Percentiles rank a stretch among this genome's conserved stretches.
Conservation (phyloP, 1,140 invertebrate species). For the Rhopalosiphum maidis region DNA sequence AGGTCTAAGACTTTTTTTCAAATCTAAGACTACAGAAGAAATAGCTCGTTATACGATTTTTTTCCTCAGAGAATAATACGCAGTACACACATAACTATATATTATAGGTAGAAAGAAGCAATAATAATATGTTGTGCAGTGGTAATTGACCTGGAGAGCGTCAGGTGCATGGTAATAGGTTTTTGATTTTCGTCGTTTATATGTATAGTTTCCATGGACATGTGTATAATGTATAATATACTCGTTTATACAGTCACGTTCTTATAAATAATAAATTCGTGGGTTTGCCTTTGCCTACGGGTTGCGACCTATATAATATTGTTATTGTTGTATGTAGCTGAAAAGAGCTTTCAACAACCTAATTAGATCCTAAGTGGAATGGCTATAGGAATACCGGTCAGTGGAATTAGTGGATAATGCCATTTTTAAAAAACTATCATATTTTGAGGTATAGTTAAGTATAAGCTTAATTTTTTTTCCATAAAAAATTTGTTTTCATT, state of each 20-base stretch:
- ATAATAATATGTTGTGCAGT: not conserved
- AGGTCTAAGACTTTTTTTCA: too few species aligned
- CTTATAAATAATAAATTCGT: not conserved
- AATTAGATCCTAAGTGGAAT: not conserved
- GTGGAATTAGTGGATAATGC: too few species aligned
- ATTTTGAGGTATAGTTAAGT: too few species aligned
- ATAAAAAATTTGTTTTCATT: not conserved
- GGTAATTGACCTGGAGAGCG: not conserved
- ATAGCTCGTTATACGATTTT: not conserved
- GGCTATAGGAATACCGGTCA: too few species aligned
- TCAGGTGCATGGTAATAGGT: not conserved
- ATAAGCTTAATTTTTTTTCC: too few species aligned
- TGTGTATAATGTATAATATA: not conserved
- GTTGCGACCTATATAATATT: not conserved
- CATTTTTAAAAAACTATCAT: too few species aligned
- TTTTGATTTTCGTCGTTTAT: not conserved
- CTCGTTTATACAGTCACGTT: not conserved
- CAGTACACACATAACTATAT: not conserved
- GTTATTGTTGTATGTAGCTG: not conserved
- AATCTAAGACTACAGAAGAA: too few species aligned
- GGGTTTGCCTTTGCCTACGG: not conserved
- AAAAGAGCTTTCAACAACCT: not conserved
- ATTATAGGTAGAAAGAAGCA: not conserved
- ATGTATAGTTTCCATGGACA: not conserved
- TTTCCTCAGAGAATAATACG: not conserved